Evolutionary conservation across 2,113 vertebrate species (phyloP).

Genomic region (Sinocyclocheilus rhinocerous): DNA sequence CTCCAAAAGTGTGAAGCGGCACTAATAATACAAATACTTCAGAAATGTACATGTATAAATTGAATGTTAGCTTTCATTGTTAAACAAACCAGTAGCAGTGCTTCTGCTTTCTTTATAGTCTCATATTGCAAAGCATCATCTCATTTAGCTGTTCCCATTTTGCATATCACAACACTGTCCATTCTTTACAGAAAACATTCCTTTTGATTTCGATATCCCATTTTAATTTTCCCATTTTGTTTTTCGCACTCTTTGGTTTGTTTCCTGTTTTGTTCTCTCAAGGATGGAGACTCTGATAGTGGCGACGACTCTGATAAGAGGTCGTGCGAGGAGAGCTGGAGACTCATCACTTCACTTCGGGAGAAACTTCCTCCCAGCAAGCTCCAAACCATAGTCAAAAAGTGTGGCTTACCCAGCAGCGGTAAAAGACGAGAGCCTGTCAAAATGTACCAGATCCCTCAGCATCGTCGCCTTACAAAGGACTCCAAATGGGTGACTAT

Average conservation of each 20-base stretch:
- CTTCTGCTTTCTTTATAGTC: background rate
- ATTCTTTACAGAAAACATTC: constrained; percentile 77
- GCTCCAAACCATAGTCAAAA: constrained; percentile 98
- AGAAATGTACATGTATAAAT: background rate
- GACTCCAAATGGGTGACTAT: constrained; percentile 99
- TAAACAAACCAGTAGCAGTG: background rate
- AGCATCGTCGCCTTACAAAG: constrained; percentile 92
- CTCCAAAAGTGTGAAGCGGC: no score
- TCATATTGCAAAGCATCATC: background rate
- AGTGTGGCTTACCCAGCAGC: constrained; percentile 98
- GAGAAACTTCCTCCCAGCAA: constrained; percentile 99
- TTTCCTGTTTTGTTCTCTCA: constrained; percentile 94
- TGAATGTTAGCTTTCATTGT: background rate
- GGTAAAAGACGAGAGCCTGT: constrained; percentile 95
- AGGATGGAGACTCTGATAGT: constrained; percentile 99
- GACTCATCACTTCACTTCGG: constrained; percentile 97
- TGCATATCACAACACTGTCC: constrained; percentile 81
- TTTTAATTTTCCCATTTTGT: constrained; percentile 78
- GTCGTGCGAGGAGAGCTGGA: constrained; percentile 99
- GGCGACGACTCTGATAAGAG: constrained; percentile 99
- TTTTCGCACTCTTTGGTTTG: constrained; percentile 83
- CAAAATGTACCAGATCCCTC: constrained; percentile 98
- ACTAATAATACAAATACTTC: background rate
- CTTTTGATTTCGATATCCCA: constrained; percentile 73
- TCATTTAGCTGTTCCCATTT: constrained; percentile 69